Base-by-base conservation (phyloP, 1,140 invertebrate genomes). In the Pachypeltis micranthus region DNA sequence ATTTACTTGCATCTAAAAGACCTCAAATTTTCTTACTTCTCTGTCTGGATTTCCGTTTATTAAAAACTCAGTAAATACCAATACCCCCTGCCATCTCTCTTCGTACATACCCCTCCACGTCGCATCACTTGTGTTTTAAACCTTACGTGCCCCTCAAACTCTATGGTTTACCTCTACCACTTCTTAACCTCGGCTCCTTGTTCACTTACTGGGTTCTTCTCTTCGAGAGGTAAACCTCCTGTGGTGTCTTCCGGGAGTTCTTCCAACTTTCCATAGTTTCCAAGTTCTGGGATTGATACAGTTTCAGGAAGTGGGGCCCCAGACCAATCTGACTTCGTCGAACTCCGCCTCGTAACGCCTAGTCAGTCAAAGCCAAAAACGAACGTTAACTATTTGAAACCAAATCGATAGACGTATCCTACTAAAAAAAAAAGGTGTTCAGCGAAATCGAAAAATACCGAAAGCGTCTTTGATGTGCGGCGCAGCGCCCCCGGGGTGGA, bases 391-490 rank as follows among this genome's bases (percentile, higher is more conserved):
- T 28, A 16, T 2, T 59, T 16, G n/a, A n/a, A n/a, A n/a, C n/a
- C n/a, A n/a, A n/a, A n/a, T n/a, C n/a, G n/a, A n/a, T n/a, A n/a
- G n/a, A n/a, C n/a, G n/a, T n/a, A n/a, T n/a, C n/a, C n/a, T n/a
- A n/a, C n/a, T n/a, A n/a, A n/a, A n/a, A n/a, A n/a, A n/a, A n/a
- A n/a, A n/a, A n/a, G n/a, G 26, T 59, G 14, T 29, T 14, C 27
- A 19, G 7, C 23, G 1, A n/a, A 59, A 23, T 3, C 3, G 19
- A 16, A 7, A 12, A 10, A 14, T 26, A 65, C 64, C 64, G 39
- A 65, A 63, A n/a, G 61, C 64, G 27, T 65, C 64, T 47, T 61
- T 65, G 61, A 65, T 65, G 39, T 58, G 39, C 12, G 54, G 64
- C 3, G 64, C 59, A n/a, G 64, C 64, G 7, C 64, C 64, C 1